These are phyloP conservation scores for Sesamia nonagrioides DNA, from an alignment of 1,140 invertebrate species.

Conservation along the genomic window DNA sequence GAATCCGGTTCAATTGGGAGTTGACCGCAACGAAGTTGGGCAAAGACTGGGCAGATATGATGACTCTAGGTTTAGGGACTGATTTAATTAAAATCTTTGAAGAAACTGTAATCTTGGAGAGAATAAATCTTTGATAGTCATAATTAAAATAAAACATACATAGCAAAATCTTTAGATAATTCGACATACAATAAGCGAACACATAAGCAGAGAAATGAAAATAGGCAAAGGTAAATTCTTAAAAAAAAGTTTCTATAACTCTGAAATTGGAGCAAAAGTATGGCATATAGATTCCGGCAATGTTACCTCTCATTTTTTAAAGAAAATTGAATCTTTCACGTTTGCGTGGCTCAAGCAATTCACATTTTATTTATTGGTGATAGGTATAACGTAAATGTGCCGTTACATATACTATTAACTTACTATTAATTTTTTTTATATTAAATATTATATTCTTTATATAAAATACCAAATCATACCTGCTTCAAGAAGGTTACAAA, in stretches of 20 bases:
- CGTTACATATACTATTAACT: no score
- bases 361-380: neutral
- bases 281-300: neutral
- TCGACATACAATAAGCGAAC: no score
- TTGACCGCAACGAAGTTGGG: no score
- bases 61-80: neutral
- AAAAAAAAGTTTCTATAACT: neutral
- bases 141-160: no score
- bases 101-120: neutral
- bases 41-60: no score
- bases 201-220: no score
- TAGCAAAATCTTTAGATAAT: no score
- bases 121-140: no score
- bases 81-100: neutral
- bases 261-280: neutral
- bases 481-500: neutral
- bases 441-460: neutral
- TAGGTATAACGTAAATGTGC: no score
- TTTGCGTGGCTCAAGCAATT: conserved; percentile 1
- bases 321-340: neutral
- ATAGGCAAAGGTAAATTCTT: neutral
- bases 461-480: neutral
- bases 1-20: no score
- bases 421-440: no score
- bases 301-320: neutral